A percentile compares a stretch with the other conserved stretches of the same genome.
Evolutionary conservation across 2,888 invertebrate species (phyloP).

Genomic region (Doris montereyensis): DNA sequence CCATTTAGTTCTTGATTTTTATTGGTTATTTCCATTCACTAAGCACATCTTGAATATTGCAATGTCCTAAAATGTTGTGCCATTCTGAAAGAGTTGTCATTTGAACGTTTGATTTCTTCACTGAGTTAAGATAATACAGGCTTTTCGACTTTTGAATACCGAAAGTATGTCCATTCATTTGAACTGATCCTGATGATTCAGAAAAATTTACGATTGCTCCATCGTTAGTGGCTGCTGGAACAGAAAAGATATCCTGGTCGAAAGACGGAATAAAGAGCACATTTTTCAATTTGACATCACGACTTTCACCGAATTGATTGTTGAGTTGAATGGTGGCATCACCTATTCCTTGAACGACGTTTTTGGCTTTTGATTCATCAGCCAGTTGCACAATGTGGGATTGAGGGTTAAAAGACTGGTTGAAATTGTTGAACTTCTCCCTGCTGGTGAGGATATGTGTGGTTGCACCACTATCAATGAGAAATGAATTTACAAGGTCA

Average conservation of each 20-base stretch:
- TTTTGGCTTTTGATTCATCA: slow-evolving; percentile 42
- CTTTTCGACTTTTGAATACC: slow-evolving; percentile 42
- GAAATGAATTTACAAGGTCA: not conserved
- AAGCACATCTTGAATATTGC: slow-evolving; percentile 40
- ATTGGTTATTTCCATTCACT: slow-evolving; percentile 36
- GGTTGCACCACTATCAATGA: slow-evolving; percentile 31
- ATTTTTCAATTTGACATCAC: slow-evolving; percentile 34
- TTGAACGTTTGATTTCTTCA: not conserved
- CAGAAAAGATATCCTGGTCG: slow-evolving; percentile 47
- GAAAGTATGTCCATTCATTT: slow-evolving; percentile 22
- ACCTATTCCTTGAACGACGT: slow-evolving; percentile 38
- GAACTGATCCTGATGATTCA: not conserved
- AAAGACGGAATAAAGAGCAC: slow-evolving; percentile 44
- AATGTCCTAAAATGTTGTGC: slow-evolving; percentile 46
- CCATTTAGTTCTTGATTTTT: slow-evolving; percentile 18
- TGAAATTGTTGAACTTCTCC: slow-evolving; percentile 38
- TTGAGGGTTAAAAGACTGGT: not conserved
- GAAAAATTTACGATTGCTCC: slow-evolving; percentile 42
- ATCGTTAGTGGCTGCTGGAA: slow-evolving; percentile 43
- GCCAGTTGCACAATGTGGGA: slow-evolving; percentile 47
- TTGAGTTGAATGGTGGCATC: slow-evolving; percentile 36
- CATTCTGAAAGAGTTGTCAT: slow-evolving; percentile 23
- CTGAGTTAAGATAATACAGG: slow-evolving; percentile 41
- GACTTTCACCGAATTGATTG: no score
- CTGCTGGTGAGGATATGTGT: slow-evolving; percentile 42